Conservation (phyloP, 2,113 vertebrate species). For the Channa argus region DNA sequence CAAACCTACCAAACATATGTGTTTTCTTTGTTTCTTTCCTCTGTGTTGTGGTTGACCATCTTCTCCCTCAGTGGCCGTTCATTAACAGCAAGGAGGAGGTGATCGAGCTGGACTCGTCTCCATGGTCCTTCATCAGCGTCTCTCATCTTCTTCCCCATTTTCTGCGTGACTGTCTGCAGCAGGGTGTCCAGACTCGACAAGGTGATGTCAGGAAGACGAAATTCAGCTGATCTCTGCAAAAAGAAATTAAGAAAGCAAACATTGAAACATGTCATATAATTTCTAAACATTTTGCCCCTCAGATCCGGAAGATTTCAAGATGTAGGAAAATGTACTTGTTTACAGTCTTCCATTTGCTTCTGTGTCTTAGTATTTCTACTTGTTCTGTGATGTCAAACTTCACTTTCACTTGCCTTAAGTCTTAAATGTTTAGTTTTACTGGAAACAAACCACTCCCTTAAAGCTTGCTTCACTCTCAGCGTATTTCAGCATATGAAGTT, state of each 20-base stretch:
- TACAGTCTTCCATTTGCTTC: no score
- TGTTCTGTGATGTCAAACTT: no score
- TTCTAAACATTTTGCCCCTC: no score
- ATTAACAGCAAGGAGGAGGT: conserved; percentile 27
- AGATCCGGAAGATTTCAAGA: no score
- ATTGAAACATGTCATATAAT: no score
- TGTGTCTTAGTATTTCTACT: no score
- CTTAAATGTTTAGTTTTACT: no score
- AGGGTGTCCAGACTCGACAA: conserved; percentile 55
- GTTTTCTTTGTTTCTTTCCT: background rate
- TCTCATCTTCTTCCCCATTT: conserved; percentile 53
- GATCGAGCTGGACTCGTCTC: conserved; percentile 27
- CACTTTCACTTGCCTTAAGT: no score
- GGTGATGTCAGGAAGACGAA: conserved; percentile 60
- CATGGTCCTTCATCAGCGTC: conserved; percentile 22
- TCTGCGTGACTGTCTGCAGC: conserved; percentile 57
- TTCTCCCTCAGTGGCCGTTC: conserved; percentile 41
- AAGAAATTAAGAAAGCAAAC: background rate
- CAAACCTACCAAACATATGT: conserved; percentile 1
- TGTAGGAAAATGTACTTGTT: no score
- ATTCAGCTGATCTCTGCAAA: conserved; percentile 41
- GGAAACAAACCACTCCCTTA: no score
- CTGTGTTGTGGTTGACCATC: background rate
- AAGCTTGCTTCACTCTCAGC: no score
- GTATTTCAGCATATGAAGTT: no score